Base-by-base conservation (phyloP, 2,888 invertebrate species). In the Cabera pusaria region DNA sequence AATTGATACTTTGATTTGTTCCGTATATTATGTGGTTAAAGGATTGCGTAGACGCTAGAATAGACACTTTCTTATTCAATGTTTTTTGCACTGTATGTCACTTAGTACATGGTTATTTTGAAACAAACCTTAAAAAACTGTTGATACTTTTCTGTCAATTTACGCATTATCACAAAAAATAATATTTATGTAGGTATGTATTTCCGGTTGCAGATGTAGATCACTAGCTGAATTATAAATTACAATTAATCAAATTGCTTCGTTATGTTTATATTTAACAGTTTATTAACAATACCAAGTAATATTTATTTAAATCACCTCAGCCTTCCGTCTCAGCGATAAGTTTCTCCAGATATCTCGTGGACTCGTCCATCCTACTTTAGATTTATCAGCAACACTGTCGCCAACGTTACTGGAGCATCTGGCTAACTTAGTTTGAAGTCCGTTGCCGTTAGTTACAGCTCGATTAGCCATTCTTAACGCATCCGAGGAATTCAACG, bases 301-400 rank as follows among this genome's bases (percentile, higher is more conserved):
- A n/a, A n/a, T n/a, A n/a, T n/a, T n/a, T 28, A 22, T 27, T 40
- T 44, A 55, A 57, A 52, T 75, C 66, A 88, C 88, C 88, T 88
- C 87, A 5, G 79, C 80, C 60, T 87, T 88, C 57, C 86, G 78
- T 41, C 88, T 76, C 49, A 88, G 56, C 18, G 88, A 88, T 48
- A 88, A 73, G 52, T 88, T 88, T 53, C 88, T 76, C 88, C 88
- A 88, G 63, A 88, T 83, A 48, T 88, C 88, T 23, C 88, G 74
- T 21, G 88, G 88, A 68, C 86, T 87, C 9, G 77, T 82, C 88
- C 88, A 88, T 53, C 83, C 87, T 51, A 76, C 73, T 72, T 87
- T 88, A 48, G 77, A 50, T 71, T 84, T 88, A 67, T 87, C 87
- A 53, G 65, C 52, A 31, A 57, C 74, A 59, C 70, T 71, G 57